Evolutionary conservation across 2,888 invertebrate species (phyloP), one percentile per base, ranked within the genome.

Genomic region (Cistogaster globosa): DNA sequence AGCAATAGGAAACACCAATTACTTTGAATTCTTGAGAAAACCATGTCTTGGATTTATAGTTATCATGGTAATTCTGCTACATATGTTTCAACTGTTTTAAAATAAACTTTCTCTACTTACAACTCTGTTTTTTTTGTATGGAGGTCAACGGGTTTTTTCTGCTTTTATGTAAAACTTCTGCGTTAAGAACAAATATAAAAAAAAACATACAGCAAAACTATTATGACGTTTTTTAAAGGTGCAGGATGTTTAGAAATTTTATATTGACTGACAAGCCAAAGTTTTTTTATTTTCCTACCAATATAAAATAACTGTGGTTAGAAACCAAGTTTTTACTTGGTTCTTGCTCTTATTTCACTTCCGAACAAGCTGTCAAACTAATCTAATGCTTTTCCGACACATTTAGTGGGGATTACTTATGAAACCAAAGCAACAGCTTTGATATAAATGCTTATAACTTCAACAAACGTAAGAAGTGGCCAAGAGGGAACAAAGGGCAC

Each of bases 321-420:
- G n/a, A n/a, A n/a, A n/a, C n/a, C n/a, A n/a, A n/a, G n/a, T 38
- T 71, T 79, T 32, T 18, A 11, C 69, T 67, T 74, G 58, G 67
- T 68, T 62, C 55, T 18, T 75, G 20, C 51, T 63, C 63, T 51
- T 63, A 69, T 63, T 57, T 32, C 48, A 63, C 69, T 51, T 75
- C n/a, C 69, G 42, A 79, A 84, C 65, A 76, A 84, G 71, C 80
- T 75, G 79, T 76, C 84, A 80, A 80, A 84, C 63, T n/a, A n/a
- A 12, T 48, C 18, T 53, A 69, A 75, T 51, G 65, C 42, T 84
- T 75, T 63, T 32, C 12, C 42, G 62, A 26, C 42, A 75, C 68
- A 74, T 83, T 79, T 79, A 60, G 69, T 48, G 26, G 62, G 57
- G 65, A 51, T 65, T 58, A 65, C 42, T 58, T 82, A 77, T 45